Percentiles rank a stretch among this genome's conserved stretches.
phyloP scores from a whole-genome alignment of 2,888 invertebrate species.

The Lithophane semibrunnea region DNA sequence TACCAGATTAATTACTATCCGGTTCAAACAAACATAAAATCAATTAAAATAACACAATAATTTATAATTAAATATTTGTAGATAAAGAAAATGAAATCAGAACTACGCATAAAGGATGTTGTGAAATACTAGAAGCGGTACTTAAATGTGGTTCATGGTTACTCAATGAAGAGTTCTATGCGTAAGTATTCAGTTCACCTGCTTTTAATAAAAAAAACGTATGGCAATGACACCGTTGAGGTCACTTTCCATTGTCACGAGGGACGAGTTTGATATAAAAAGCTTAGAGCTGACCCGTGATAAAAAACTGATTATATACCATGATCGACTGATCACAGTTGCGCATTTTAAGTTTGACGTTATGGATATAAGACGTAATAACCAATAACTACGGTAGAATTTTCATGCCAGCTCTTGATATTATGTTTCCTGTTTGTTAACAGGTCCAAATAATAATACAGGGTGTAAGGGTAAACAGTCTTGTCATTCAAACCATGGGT shows the following conservation, averaged over 20 bases:
- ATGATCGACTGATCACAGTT: constrained; percentile 24
- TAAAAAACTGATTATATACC: constrained; percentile 27
- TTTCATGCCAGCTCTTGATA: neutral
- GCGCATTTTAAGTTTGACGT: neutral
- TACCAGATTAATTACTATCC: neutral
- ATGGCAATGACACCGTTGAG: constrained; percentile 74
- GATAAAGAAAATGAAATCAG: constrained; percentile 31
- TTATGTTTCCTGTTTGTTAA: neutral
- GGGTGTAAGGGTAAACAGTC: too few relatives aligned
- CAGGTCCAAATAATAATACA: neutral
- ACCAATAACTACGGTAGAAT: neutral
- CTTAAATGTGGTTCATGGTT: constrained; percentile 79
- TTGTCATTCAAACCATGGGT: too few relatives aligned
- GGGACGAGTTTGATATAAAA: constrained; percentile 53
- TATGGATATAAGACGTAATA: neutral
- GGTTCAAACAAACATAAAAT: neutral
- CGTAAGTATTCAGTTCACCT: constrained; percentile 67
- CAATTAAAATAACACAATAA: neutral
- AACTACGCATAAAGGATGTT: constrained; percentile 28
- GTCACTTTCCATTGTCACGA: constrained; percentile 71
- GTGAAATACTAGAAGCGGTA: constrained; percentile 45
- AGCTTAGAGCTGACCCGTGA: constrained; percentile 18
- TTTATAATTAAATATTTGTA: constrained; percentile 14
- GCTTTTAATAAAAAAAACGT: constrained; percentile 67
- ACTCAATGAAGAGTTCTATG: constrained; percentile 66